Conservation (phyloP, 1,140 invertebrate genomes). For the Theocolax elegans region DNA sequence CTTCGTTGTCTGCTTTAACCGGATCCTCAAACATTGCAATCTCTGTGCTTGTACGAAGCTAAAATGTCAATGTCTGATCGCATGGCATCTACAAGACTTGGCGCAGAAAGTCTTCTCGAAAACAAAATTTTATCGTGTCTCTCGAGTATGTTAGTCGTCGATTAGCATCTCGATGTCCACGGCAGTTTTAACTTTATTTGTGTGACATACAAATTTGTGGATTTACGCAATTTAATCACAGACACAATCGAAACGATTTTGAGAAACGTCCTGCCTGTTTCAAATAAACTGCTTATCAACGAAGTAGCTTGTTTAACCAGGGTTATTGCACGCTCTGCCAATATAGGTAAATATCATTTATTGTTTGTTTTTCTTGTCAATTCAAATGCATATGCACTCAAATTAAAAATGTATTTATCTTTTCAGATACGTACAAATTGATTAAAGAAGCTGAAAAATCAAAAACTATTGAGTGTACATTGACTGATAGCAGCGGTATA, state of each 20-base stretch:
- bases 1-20: conserved; percentile 77
- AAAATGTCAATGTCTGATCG: conserved; percentile 86
- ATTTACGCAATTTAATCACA: conserved; percentile 81
- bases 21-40: conserved; percentile 76
- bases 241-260: conserved; percentile 84
- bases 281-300: conserved; percentile 70
- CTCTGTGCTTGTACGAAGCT: conserved; percentile 88
- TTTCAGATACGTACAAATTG: conserved; percentile 62
- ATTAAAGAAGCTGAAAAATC: conserved; percentile 56
- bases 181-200: conserved; percentile 72
- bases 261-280: conserved; percentile 73
- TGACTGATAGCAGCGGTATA: conserved; percentile 65
- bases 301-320: conserved; percentile 81
- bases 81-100: conserved; percentile 76
- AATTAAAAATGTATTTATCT: conserved; percentile 15
- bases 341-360: conserved; percentile 64
- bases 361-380: conserved; percentile 21
- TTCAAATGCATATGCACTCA: no score
- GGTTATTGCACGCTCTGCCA: conserved; percentile 81
- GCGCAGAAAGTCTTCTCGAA: conserved; percentile 81
- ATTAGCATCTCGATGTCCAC: conserved; percentile 79
- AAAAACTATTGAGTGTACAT: conserved; percentile 44
- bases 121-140: conserved; percentile 79
- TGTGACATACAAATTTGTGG: conserved; percentile 82
- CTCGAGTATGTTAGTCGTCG: conserved; percentile 81